A percentile compares a stretch with the other conserved stretches of the same genome.
Conservation (phyloP, 1,140 invertebrate species). For the Eriosoma lanigerum region DNA sequence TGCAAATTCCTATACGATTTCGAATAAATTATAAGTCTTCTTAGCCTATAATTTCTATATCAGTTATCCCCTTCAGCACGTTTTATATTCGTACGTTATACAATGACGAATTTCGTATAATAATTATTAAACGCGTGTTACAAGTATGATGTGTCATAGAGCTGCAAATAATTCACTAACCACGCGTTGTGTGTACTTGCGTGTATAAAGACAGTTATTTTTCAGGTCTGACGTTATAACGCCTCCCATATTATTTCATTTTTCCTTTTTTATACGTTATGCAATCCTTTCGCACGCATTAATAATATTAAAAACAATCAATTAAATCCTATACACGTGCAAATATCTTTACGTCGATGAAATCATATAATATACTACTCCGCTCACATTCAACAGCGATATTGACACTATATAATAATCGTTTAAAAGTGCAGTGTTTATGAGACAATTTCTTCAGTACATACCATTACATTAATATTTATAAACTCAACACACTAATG, state of each 20-base stretch:
- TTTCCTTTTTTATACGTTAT: neutral
- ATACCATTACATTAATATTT: neutral
- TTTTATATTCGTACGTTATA: neutral
- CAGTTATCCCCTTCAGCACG: neutral
- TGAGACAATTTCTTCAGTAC: constrained; percentile 14
- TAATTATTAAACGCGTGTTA: neutral
- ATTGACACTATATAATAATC: neutral
- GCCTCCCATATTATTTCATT: neutral
- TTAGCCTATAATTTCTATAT: neutral
- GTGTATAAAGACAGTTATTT: constrained; percentile 33
- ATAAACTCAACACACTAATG: constrained; percentile 17
- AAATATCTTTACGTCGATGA: neutral
- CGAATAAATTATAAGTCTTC: neutral
- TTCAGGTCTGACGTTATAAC: neutral
- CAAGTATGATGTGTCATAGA: constrained; percentile 12
- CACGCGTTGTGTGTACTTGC: neutral
- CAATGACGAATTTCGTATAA: constrained; percentile 25
- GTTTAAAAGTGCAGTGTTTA: constrained; percentile 19
- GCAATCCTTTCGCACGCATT: constrained; percentile 14
- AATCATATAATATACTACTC: constrained; percentile 6
- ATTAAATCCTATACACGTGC: neutral
- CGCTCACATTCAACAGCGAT: neutral
- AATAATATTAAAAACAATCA: constrained; percentile 12
- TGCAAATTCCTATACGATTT: too few relatives aligned
- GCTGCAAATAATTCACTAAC: constrained; percentile 33